phyloP scores from a whole-genome alignment of 2,797 vertebrate species.

The Rhodeus uyekii region DNA sequence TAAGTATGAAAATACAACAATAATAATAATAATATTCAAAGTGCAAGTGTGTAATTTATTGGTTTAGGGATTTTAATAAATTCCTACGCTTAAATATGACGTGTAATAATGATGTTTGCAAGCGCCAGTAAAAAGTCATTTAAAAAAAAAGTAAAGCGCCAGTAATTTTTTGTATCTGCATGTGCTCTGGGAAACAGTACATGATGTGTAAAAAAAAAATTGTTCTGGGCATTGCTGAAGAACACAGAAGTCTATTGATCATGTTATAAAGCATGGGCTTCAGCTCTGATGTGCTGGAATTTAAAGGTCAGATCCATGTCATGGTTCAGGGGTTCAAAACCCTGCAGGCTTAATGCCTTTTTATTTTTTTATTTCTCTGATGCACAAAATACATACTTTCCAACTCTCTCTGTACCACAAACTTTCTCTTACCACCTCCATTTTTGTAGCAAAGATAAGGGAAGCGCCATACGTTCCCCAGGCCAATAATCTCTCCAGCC shows the following conservation, averaged over 20 bases:
- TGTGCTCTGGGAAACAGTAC: background rate
- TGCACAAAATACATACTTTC: background rate
- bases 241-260: constrained; percentile 39
- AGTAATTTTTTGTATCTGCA: background rate
- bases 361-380: background rate
- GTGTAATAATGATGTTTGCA: background rate
- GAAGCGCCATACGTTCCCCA: constrained; percentile 89
- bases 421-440: constrained; percentile 79
- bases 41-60: background rate
- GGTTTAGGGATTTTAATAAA: background rate
- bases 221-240: constrained; percentile 16
- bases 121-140: background rate
- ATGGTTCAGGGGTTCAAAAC: background rate
- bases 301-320: constrained; percentile 26
- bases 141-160: background rate
- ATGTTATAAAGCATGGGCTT: constrained; percentile 9
- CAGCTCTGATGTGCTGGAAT: constrained; percentile 13
- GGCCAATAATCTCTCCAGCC: constrained; percentile 89
- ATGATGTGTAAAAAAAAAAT: constrained; percentile 4
- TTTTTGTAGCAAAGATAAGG: constrained; percentile 92
- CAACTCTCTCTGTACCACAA: background rate
- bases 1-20: background rate
- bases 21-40: background rate
- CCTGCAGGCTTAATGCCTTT: background rate
- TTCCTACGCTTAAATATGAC: background rate